Evolutionary conservation across 1,140 invertebrate genomes (phyloP).

Genomic region (Helicoverpa armigera): DNA sequence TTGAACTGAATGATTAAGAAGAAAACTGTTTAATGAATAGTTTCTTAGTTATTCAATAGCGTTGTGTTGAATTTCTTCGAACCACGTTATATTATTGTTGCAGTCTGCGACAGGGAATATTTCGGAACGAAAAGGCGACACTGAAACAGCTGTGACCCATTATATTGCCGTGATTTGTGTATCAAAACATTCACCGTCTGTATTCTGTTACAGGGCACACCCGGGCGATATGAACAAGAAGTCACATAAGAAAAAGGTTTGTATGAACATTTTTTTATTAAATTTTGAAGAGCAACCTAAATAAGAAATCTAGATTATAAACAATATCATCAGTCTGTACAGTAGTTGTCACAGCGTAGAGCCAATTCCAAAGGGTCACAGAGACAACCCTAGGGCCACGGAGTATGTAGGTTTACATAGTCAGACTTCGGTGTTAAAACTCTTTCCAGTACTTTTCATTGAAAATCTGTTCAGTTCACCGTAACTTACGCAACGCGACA

Average conservation of each 20-base stretch:
- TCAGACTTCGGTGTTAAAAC: too few relatives aligned
- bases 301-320: not conserved
- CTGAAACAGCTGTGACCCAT: constrained; percentile 44
- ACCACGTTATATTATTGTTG: constrained; percentile 13
- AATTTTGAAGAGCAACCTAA: too few relatives aligned
- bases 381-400: too few relatives aligned
- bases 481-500: too few relatives aligned
- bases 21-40: too few relatives aligned
- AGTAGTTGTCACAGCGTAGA: too few relatives aligned
- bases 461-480: too few relatives aligned
- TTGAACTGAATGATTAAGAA: too few relatives aligned
- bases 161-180: constrained; percentile 16
- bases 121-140: not conserved
- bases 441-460: too few relatives aligned
- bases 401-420: too few relatives aligned
- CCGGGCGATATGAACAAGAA: constrained; percentile 74
- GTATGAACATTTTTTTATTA: constrained; percentile 37
- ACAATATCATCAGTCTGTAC: not conserved
- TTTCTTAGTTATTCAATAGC: too few relatives aligned
- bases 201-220: constrained; percentile 68
- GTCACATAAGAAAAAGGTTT: constrained; percentile 80
- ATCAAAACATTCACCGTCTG: constrained; percentile 24
- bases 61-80: not conserved
- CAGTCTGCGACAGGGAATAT: constrained; percentile 15
- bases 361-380: too few relatives aligned